Evolutionary conservation across 2,797 vertebrate species (phyloP).

Genomic region (Enteromius fasciolatus): DNA sequence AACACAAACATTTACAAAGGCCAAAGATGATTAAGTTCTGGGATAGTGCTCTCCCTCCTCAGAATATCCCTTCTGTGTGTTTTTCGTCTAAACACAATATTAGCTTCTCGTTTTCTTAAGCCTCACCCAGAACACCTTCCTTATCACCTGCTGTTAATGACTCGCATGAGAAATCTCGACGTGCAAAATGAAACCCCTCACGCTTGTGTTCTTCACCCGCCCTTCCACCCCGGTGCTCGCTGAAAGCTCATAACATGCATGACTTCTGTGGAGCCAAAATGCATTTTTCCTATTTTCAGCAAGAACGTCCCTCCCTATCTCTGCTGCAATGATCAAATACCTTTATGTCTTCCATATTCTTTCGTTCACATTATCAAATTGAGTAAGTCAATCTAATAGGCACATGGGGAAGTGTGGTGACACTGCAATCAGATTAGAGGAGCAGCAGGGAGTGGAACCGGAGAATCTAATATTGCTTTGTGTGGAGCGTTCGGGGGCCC

Average conservation of each 20-base stretch:
- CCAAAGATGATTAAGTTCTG: constrained; percentile 14
- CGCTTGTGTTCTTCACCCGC: constrained; percentile 8
- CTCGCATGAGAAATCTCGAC: constrained; percentile 16
- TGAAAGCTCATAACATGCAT: constrained; percentile 17
- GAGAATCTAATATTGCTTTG: constrained; percentile 54
- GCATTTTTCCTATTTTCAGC: constrained; percentile 17
- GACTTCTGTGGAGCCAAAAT: constrained; percentile 2
- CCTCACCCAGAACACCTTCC: constrained; percentile 15
- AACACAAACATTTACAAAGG: not conserved
- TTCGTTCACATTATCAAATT: constrained; percentile 58
- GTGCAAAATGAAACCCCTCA: not conserved
- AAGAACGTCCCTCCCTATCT: constrained; percentile 20
- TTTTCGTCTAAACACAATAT: constrained; percentile 41
- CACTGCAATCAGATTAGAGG: constrained; percentile 57
- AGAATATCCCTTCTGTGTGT: not conserved
- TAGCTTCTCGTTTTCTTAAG: constrained; percentile 34
- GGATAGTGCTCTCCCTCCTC: constrained; percentile 34
- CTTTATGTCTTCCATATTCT: constrained; percentile 52
- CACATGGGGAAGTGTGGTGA: constrained; percentile 47
- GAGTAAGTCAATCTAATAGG: constrained; percentile 60
- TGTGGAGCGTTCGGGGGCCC: constrained; percentile 32
- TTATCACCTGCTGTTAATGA: constrained; percentile 39
- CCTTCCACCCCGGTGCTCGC: not conserved
- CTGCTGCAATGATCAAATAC: constrained; percentile 35
- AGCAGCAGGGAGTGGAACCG: constrained; percentile 39